These are phyloP conservation scores for Brachypterus glaber DNA, from an alignment of 2,888 invertebrate species.

Conservation along the genomic window DNA sequence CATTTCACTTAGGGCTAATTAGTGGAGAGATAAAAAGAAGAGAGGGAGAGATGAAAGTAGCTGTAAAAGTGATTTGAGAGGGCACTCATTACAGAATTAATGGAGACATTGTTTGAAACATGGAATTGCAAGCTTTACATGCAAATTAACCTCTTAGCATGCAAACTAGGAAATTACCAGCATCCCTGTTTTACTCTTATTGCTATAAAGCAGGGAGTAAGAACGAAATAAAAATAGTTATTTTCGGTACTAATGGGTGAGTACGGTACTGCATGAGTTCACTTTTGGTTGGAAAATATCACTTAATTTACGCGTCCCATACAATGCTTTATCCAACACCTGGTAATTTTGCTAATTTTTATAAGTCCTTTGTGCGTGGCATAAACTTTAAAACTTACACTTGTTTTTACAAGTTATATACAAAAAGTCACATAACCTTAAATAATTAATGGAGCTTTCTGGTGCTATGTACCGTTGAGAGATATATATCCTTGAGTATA, in stretches of 20 bases:
- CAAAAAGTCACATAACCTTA: too few species aligned
- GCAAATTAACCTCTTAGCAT: constrained; percentile 41
- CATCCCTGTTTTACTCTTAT: constrained; percentile 26
- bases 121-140: constrained; percentile 37
- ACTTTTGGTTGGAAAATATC: too few species aligned
- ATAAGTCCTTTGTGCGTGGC: too few species aligned
- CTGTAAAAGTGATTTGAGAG: constrained; percentile 18
- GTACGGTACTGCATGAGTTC: background rate
- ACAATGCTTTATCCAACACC: too few species aligned
- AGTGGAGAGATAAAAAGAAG: constrained; percentile 25
- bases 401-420: too few species aligned
- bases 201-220: constrained; percentile 22
- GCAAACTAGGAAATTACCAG: constrained; percentile 40
- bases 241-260: background rate
- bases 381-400: too few species aligned
- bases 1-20: constrained; percentile 32
- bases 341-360: too few species aligned
- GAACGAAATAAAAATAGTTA: constrained; percentile 8
- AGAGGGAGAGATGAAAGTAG: constrained; percentile 18
- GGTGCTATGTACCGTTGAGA: too few species aligned
- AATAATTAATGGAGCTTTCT: too few species aligned
- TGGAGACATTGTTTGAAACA: constrained; percentile 40
- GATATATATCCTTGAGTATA: too few species aligned
- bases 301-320: too few species aligned
- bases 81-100: constrained; percentile 38